Evolutionary conservation across 2,797 vertebrate species (phyloP).

Genomic region (Borostomias antarcticus): DNA sequence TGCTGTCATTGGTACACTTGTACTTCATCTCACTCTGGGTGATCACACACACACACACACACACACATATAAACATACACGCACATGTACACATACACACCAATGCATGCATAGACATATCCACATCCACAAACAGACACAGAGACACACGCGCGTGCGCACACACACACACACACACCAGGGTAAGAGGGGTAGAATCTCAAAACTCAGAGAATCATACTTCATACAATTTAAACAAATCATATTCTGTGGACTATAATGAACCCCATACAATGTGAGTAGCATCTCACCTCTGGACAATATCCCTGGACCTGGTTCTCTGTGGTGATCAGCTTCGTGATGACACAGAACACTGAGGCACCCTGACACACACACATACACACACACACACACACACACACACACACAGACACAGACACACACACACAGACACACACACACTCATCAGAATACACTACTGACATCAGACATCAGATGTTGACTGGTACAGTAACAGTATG

Average conservation of each 20-base stretch:
- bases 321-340: conserved; percentile 91
- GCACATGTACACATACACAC: no score
- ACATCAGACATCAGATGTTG: neutral
- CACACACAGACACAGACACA: conserved; percentile 13
- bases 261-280: no score
- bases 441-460: neutral
- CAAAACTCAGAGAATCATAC: no score
- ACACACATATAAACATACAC: neutral
- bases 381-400: neutral
- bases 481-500: neutral
- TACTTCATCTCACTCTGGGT: conserved; percentile 70
- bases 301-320: conserved; percentile 87
- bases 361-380: conserved; percentile 73
- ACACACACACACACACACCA: no score
- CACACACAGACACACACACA: conserved; percentile 8
- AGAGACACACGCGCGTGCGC: no score
- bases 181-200: no score
- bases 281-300: conserved; percentile 87
- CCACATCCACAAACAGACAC: no score
- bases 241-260: no score
- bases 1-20: conserved; percentile 52
- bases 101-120: no score
- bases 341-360: conserved; percentile 91
- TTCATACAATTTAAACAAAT: no score
- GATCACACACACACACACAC: conserved; percentile 24